A percentile compares a stretch with the other conserved stretches of the same genome.
Conservation (phyloP, 2,888 invertebrate genomes). For the Aporophyla nigra region DNA sequence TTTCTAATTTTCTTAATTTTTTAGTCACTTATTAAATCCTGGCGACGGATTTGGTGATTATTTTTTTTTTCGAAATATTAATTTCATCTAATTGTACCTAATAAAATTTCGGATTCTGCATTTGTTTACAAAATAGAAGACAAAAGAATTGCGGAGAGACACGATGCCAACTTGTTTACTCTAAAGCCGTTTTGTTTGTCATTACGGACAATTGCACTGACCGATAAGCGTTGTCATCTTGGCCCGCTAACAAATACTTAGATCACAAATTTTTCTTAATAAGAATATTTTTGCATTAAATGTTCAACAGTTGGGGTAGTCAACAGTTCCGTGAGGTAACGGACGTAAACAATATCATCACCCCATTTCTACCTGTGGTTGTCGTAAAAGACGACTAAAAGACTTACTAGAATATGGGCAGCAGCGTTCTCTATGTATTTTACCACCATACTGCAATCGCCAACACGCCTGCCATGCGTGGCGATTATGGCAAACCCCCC, state of each 20-base stretch:
- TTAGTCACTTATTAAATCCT: background rate
- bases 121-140: constrained; percentile 18
- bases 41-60: too few relatives aligned
- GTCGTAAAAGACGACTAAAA: too few relatives aligned
- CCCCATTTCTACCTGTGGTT: too few relatives aligned
- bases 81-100: background rate
- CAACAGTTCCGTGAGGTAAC: too few relatives aligned
- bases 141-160: background rate
- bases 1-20: background rate
- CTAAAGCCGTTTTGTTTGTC: constrained; percentile 13
- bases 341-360: too few relatives aligned
- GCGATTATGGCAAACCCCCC: too few relatives aligned
- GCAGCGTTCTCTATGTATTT: too few relatives aligned
- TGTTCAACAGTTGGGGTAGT: background rate
- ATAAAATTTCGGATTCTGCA: background rate
- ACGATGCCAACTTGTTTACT: constrained; percentile 24
- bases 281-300: constrained; percentile 14
- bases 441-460: too few relatives aligned
- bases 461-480: too few relatives aligned
- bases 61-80: background rate
- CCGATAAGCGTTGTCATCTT: constrained; percentile 23
- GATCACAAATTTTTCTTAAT: background rate
- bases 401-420: too few relatives aligned
- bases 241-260: constrained; percentile 7
- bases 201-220: constrained; percentile 3